A percentile compares a stretch with the other conserved stretches of the same genome.
Evolutionary conservation across 2,113 vertebrate species (phyloP).

Genomic region (Aldabrachelys gigantea): DNA sequence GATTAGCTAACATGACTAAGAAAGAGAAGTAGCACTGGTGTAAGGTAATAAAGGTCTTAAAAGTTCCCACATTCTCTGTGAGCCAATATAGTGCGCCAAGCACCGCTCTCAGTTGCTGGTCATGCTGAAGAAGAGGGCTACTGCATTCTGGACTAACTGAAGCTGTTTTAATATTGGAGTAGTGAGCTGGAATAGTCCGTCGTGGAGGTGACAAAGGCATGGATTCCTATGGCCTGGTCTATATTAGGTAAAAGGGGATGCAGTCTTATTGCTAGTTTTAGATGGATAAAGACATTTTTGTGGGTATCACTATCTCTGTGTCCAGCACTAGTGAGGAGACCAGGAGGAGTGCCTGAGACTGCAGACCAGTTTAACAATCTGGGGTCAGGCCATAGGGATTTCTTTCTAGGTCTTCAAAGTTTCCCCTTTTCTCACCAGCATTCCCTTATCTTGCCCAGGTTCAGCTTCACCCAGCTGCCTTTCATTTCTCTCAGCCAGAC

Average conservation of each 20-base stretch:
- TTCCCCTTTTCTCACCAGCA: neutral
- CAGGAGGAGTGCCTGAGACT: neutral
- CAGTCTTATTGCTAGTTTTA: neutral
- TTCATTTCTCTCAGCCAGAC: neutral
- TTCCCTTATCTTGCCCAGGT: neutral
- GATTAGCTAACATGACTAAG: neutral
- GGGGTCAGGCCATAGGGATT: neutral
- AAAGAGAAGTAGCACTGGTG: neutral
- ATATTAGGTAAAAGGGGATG: neutral
- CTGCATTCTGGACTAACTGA: too few relatives aligned
- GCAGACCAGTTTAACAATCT: neutral
- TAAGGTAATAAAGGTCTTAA: neutral
- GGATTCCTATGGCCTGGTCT: neutral
- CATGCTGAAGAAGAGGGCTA: too few relatives aligned
- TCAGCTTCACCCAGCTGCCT: neutral
- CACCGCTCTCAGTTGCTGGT: too few relatives aligned
- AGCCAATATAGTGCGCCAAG: too few relatives aligned
- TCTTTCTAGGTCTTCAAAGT: neutral
- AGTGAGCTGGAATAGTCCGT: neutral
- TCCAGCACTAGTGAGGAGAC: neutral
- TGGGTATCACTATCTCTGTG: neutral
- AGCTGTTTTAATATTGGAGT: too few relatives aligned
- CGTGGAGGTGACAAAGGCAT: neutral
- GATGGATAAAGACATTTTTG: neutral
- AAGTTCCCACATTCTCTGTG: too few relatives aligned